Base-by-base conservation (phyloP, 2,113 vertebrate species). In the Hipposideros armiger region DNA sequence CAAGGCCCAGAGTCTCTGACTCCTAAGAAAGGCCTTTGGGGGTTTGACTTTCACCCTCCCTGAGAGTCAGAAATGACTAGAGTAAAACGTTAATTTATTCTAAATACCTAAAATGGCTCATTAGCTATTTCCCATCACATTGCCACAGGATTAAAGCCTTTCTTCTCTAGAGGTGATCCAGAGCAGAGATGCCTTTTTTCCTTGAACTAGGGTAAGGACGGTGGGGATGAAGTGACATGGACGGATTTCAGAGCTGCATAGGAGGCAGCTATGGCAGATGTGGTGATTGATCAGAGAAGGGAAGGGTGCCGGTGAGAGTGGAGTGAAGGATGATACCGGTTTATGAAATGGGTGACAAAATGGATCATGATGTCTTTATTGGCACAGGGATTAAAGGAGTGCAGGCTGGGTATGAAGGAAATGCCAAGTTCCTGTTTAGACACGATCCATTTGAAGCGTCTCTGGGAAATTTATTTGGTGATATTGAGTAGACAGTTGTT, bases 1-100 rank as follows among this genome's bases (percentile, higher is more conserved):
- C 52, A 93, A 73, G 20, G 13, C 9, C 30, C n/a, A 1, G 62
- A 15, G 22, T 54, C 14, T 92, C 45, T 85, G 77, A 81, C 36
- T 54, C 24, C 24, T 42, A 69, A 19, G 72, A 69, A 85, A 69
- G 50, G 7, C 80, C 20, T 73, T 52, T 36, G 9, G 32, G 24
- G 30, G 50, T 47, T 42, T 72, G 45, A 92, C 66, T 28, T 92
- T 92, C 16, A 78, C 50, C n/a, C 72, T 95, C 22, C 50, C 11
- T 62, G 58, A 74, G 14, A 85, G 20, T 92, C 54, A 32, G 72
- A 69, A 85, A 69, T 60, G 66, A n/a, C 24, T 81, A 56, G 58
- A 89, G 20, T 69, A 62, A 81, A 88, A 89, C 16, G n/a, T 88
- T 80, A 36, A 91, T 80, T 85, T 85, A 88, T 45, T 80, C 15